A percentile compares a stretch with the other conserved stretches of the same genome.
Evolutionary conservation across 1,140 invertebrate genomes (phyloP).

Genomic region (Drosophila cardini): DNA sequence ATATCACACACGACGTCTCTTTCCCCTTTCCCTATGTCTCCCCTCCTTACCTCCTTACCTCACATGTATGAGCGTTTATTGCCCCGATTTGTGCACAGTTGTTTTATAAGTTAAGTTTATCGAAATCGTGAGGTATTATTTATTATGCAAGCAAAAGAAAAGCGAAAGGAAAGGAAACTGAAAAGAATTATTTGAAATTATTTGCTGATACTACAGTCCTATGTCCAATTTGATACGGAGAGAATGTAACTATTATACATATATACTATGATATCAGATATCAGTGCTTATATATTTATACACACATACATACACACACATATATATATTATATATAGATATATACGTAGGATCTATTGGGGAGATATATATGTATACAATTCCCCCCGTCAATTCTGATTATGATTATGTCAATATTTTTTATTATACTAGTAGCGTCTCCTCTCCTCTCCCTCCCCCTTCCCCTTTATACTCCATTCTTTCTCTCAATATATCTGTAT

Average conservation of each 20-base stretch:
- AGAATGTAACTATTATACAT: conserved; percentile 63
- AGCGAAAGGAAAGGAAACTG: not conserved
- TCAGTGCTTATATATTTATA: conserved; percentile 63
- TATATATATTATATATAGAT: conserved; percentile 29
- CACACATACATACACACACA: conserved; percentile 33
- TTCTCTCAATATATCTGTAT: conserved; percentile 40
- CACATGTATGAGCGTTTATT: conserved; percentile 46
- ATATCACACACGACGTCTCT: not conserved
- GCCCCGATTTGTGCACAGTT: conserved; percentile 73
- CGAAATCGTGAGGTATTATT: conserved; percentile 81
- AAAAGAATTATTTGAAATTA: conserved; percentile 71
- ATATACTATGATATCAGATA: conserved; percentile 68
- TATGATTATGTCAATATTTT: conserved; percentile 70
- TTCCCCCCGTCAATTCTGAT: conserved; percentile 54
- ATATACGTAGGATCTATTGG: conserved; percentile 38
- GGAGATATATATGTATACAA: not conserved
- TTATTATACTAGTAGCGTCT: conserved; percentile 48
- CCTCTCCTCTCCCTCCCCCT: conserved; percentile 15
- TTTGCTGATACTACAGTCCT: conserved; percentile 71
- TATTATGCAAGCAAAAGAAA: conserved; percentile 58
- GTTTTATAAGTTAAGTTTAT: conserved; percentile 79
- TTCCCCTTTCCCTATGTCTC: not conserved
- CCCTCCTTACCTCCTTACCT: conserved; percentile 1
- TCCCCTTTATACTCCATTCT: conserved; percentile 18
- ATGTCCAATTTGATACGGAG: conserved; percentile 46